Conservation (phyloP, 2,797 vertebrate species). For the Vultur gryphus region DNA sequence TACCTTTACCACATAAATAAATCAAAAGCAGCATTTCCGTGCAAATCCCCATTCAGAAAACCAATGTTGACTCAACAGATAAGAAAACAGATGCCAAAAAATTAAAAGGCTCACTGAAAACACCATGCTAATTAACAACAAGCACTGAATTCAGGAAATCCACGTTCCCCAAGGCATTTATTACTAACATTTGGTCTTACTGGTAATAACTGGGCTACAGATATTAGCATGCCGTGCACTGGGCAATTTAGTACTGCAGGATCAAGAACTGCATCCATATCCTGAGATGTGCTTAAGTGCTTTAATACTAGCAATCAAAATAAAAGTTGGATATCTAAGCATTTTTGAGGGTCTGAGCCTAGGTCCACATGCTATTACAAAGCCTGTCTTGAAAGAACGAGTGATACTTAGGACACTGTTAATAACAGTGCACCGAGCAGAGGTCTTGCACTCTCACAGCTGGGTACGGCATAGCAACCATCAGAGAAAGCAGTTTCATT, state of each 20-base stretch:
- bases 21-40: constrained; percentile 16
- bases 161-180: background rate
- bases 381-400: background rate
- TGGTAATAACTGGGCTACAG: background rate
- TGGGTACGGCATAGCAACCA: background rate
- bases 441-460: background rate
- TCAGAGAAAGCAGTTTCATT: background rate
- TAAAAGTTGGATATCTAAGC: background rate
- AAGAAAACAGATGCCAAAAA: background rate
- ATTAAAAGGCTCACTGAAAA: background rate
- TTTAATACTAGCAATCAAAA: background rate
- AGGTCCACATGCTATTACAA: background rate
- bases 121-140: background rate
- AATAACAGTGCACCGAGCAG: background rate
- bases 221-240: background rate
- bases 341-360: background rate
- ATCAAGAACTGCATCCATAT: background rate
- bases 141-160: background rate
- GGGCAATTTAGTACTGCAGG: background rate
- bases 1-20: background rate
- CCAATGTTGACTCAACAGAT: background rate
- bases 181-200: background rate
- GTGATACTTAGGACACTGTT: background rate
- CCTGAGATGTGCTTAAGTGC: background rate
- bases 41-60: constrained; percentile 24